These are phyloP conservation scores for Hydractinia symbiolongicarpus DNA, from an alignment of 30 jellyfish, hydroid and myxozoan genomes.

Conservation along the genomic window DNA sequence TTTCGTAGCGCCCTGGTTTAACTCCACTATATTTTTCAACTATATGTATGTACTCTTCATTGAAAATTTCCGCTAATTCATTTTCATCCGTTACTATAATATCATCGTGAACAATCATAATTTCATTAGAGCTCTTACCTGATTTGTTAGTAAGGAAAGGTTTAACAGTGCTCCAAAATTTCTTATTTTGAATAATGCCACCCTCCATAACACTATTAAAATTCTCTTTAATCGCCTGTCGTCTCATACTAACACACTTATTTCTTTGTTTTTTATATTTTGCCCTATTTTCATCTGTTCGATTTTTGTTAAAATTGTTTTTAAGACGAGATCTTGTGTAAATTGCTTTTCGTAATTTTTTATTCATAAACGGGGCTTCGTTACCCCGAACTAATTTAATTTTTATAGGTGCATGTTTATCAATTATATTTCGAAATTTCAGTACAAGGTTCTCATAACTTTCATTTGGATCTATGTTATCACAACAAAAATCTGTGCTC, in stretches of 20 bases:
- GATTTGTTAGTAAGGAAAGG: no score
- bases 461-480: neutral
- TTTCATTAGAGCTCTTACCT: no score
- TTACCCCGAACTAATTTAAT: constrained; percentile 17
- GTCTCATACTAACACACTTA: constrained; percentile 19
- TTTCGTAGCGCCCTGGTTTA: neutral
- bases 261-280: constrained; percentile 23
- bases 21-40: no score
- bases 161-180: no score
- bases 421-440: constrained; percentile 14
- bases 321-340: constrained; percentile 30
- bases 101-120: no score
- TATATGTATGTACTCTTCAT: no score
- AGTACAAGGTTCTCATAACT: neutral
- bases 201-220: no score
- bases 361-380: constrained; percentile 31
- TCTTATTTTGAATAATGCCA: no score
- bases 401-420: constrained; percentile 36
- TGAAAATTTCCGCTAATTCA: no score
- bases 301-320: constrained; percentile 25
- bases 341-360: constrained; percentile 17
- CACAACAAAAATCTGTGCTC: constrained; percentile 1
- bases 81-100: no score
- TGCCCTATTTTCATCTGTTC: constrained; percentile 15
- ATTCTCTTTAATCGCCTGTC: constrained; percentile 8